Base-by-base conservation (phyloP, 92 coral and sea anemone species). In the Palythoa grandis region DNA sequence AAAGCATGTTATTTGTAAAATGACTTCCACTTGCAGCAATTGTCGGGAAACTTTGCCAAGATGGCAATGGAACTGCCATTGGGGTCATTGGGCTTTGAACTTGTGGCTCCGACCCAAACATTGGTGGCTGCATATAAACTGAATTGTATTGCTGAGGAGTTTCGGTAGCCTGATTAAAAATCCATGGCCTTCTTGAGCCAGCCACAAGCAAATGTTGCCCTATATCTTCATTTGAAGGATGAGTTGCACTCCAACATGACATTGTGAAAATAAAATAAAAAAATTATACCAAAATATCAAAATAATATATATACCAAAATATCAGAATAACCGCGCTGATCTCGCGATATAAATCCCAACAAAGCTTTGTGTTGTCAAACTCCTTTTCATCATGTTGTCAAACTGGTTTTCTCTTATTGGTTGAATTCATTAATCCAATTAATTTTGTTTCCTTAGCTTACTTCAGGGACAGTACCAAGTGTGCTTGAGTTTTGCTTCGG, bases 401-500 rank as follows among this genome's bases (percentile, higher is more conserved):
- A 72, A 72, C 77, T 72, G 57, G 23, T 72, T 72, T 72, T 72
- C 77, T 72, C 56, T 47, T 47, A 72, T 43, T 72, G 77, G 77
- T 72, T 40, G 77, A 72, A 24, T 72, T 72, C 25, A 72, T 40
- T 35, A 56, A 72, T 72, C 57, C 35, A 43, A 43, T 72, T 40
- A 72, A 47, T 71, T 75, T 52, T 75, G 66, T 52, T 52, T 75
- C 3, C 65, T 75, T 24, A 75, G 66, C 47, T 53, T 75, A 75
- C 79, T 24, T 75, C 82, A 77, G 82, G 82, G 23, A 77, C 82
- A 24, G 48, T 54, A 77, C 69, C 40, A 13, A 77, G 82, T 13
- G 52, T 56, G 50, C 68, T 77, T 56, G 65, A 77, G 68, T 16
- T 77, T 50, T 76, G 48, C 82, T 56, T 54, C 82, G 24, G 50